Conservation (phyloP, 1,140 invertebrate genomes). For the Drosophila navojoa region DNA sequence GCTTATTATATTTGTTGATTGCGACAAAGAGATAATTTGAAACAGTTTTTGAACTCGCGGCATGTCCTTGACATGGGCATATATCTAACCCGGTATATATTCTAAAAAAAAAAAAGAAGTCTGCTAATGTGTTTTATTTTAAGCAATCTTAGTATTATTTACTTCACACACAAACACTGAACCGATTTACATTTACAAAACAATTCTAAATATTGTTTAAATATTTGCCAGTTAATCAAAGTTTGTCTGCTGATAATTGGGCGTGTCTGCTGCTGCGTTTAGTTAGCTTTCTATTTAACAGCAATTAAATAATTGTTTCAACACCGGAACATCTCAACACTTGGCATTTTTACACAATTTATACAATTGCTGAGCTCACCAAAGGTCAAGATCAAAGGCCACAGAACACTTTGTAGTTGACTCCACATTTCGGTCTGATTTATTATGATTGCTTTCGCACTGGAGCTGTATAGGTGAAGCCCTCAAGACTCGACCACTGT, state of each 20-base stretch:
- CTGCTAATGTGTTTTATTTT: background rate
- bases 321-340: too few relatives aligned
- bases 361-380: slow-evolving; percentile 14
- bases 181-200: background rate
- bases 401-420: background rate
- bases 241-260: background rate
- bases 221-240: slow-evolving; percentile 7
- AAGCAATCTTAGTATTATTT: background rate
- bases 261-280: background rate
- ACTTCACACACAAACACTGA: background rate
- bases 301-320: background rate
- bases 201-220: background rate
- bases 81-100: background rate
- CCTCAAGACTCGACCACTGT: slow-evolving; percentile 16
- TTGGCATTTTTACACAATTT: too few relatives aligned
- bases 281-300: too few relatives aligned
- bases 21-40: slow-evolving; percentile 1
- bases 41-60: background rate
- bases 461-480: slow-evolving; percentile 1
- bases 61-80: slow-evolving; percentile 1
- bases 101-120: too few relatives aligned
- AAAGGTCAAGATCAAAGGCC: slow-evolving; percentile 12
- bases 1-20: background rate
- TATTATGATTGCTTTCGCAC: background rate
- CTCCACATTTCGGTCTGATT: background rate